These are phyloP conservation scores for human DNA, from an alignment of 2,113 vertebrate genomes.

Conservation along the genomic window GRCh38 chr6:151571001-151571500, in stretches of 20 bases:
- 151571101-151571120: not conserved
- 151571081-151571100: not conserved
- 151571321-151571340: not conserved
- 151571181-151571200: not conserved
- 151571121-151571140: not conserved
- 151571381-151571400: not conserved
- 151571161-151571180: not conserved
- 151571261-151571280: not conserved
- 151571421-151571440: not conserved
- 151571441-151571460: not conserved
- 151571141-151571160: not conserved
- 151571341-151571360: not conserved
- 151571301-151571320: not conserved
- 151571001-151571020: slow-evolving; percentile 1
- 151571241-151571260: not conserved
- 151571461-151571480: too few species aligned
- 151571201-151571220: not conserved
- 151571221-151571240: not conserved
- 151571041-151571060: not conserved
- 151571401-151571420: not conserved
- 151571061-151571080: not conserved
- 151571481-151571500: too few species aligned
- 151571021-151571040: not conserved
- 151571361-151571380: not conserved
- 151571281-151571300: not conserved